These are phyloP conservation scores for Todiramphus saurophagus DNA, from an alignment of 2,113 vertebrate species.

Conservation along the genomic window DNA sequence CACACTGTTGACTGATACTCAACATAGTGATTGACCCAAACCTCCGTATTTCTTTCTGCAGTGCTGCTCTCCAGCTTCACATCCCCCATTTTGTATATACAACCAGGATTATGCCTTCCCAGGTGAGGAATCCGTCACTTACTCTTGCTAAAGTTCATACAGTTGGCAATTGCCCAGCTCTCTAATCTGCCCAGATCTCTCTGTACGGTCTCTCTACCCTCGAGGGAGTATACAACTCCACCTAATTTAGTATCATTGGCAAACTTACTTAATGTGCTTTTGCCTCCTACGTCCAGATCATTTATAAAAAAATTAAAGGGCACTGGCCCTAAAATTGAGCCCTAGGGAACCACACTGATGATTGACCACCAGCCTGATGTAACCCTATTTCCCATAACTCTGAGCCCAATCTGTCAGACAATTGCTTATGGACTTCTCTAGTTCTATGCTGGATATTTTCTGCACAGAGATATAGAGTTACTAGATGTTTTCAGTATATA, in stretches of 20 bases:
- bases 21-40: not conserved
- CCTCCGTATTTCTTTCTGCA: not conserved
- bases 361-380: not conserved
- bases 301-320: not conserved
- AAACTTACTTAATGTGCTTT: not conserved
- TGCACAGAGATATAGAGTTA: not conserved
- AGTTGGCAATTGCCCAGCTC: not conserved
- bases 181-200: not conserved
- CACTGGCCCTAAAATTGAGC: not conserved
- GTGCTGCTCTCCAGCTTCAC: not conserved
- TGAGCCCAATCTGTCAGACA: accelerated
- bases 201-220: not conserved
- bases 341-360: not conserved
- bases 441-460: not conserved
- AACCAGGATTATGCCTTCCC: not conserved
- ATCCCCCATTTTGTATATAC: not conserved
- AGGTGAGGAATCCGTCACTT: not conserved
- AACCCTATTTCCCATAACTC: not conserved
- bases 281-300: accelerated
- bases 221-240: not conserved
- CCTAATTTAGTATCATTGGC: not conserved
- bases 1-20: not conserved
- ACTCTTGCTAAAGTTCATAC: not conserved
- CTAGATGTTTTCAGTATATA: not conserved
- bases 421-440: not conserved